Conservation (phyloP, 2,113 vertebrate genomes). For the Phyllostomus hastatus region DNA sequence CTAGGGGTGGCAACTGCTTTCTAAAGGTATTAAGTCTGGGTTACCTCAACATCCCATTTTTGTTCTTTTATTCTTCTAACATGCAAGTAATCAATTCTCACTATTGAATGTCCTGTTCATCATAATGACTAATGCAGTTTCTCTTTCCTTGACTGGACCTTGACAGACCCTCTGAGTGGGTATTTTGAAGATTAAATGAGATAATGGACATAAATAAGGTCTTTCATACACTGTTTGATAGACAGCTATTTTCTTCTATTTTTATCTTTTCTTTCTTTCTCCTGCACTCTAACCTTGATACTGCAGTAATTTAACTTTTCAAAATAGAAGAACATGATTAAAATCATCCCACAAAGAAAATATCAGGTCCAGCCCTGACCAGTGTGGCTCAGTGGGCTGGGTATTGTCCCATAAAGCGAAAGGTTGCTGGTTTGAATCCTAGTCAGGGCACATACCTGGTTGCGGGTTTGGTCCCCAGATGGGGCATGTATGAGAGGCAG, state of each 20-base stretch:
- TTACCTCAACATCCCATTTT: neutral
- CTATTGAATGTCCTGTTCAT: neutral
- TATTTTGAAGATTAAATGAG: neutral
- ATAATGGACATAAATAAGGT: neutral
- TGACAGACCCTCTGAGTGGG: neutral
- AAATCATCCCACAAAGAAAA: neutral
- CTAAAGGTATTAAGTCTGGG: neutral
- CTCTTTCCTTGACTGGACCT: neutral
- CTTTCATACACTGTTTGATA: neutral
- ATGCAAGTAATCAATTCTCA: neutral
- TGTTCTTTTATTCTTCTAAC: neutral
- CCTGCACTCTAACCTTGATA: neutral
- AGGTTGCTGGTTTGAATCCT: no score
- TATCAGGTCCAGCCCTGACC: no score
- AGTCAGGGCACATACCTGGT: no score
- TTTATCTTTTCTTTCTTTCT: neutral
- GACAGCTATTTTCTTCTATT: neutral
- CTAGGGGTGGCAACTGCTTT: neutral
- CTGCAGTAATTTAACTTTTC: neutral
- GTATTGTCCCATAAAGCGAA: no score
- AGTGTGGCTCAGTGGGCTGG: no score
- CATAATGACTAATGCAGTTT: neutral
- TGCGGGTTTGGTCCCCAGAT: no score
- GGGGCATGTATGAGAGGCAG: no score
- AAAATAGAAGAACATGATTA: slow-evolving; percentile 8